phyloP scores from a whole-genome alignment of 1,140 invertebrate genomes.

The Hermetia illucens region DNA sequence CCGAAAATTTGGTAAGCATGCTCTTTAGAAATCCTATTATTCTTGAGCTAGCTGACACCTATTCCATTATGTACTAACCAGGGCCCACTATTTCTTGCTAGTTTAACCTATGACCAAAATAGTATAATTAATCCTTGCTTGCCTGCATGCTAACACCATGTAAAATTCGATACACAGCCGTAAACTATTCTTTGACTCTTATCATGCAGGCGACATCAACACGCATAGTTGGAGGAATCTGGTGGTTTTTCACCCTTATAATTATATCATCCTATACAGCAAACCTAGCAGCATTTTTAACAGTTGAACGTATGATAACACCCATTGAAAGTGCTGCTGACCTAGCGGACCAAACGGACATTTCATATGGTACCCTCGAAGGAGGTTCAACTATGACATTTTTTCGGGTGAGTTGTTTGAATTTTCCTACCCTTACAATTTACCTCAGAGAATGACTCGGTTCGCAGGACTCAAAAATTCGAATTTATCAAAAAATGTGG shows the following conservation, averaged over 20 bases:
- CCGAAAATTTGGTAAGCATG: no score
- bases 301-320: conserved; percentile 71
- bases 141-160: no score
- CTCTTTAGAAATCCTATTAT: no score
- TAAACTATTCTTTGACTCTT: no score
- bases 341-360: conserved; percentile 65
- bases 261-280: conserved; percentile 92
- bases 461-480: conserved; percentile 48
- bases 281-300: conserved; percentile 87
- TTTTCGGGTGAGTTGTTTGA: conserved; percentile 63
- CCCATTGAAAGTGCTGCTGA: conserved; percentile 81
- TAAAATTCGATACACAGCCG: no score
- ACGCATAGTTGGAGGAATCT: conserved; percentile 84
- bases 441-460: no score
- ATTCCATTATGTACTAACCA: no score
- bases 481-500: conserved; percentile 47
- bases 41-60: no score
- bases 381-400: conserved; percentile 65
- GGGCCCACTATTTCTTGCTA: no score
- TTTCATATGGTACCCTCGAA: conserved; percentile 67
- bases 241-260: conserved; percentile 91
- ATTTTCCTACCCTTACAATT: conserved; percentile 84
- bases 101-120: no score
- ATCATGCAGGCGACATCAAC: conserved; percentile 70
- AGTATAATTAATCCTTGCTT: no score